phyloP scores from a whole-genome alignment of 2,113 vertebrate genomes.

The Xenotilapia caudafasciata region DNA sequence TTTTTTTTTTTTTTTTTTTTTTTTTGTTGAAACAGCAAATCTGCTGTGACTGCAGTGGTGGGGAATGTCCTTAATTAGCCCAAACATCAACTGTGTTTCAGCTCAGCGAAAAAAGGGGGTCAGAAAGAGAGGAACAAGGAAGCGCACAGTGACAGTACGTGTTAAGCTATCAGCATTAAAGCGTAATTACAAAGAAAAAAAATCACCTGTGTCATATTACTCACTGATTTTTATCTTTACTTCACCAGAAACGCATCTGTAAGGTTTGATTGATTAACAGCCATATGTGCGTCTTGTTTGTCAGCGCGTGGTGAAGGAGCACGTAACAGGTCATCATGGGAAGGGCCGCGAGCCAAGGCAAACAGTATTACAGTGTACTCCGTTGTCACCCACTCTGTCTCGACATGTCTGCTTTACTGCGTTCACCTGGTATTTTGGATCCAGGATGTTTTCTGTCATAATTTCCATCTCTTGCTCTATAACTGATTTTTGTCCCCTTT shows the following conservation, averaged over 20 bases:
- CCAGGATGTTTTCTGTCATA: not conserved
- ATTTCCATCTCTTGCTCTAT: not conserved
- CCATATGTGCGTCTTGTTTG: not conserved
- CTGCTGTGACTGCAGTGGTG: not conserved
- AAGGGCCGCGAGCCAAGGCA: not conserved
- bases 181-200: not conserved
- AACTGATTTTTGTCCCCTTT: not conserved
- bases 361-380: not conserved
- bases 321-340: not conserved
- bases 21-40: constrained; percentile 24
- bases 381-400: not conserved
- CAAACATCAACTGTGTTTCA: constrained; percentile 40
- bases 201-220: not conserved
- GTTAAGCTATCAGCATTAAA: not conserved
- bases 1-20: not conserved
- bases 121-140: not conserved
- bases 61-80: constrained; percentile 48
- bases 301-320: not conserved
- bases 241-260: not conserved
- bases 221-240: not conserved
- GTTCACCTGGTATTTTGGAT: not conserved
- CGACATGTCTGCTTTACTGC: not conserved
- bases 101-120: not conserved
- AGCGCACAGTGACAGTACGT: not conserved
- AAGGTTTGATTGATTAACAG: not conserved